Conservation (phyloP, 1,140 invertebrate species). For the Bombus waltoni region DNA sequence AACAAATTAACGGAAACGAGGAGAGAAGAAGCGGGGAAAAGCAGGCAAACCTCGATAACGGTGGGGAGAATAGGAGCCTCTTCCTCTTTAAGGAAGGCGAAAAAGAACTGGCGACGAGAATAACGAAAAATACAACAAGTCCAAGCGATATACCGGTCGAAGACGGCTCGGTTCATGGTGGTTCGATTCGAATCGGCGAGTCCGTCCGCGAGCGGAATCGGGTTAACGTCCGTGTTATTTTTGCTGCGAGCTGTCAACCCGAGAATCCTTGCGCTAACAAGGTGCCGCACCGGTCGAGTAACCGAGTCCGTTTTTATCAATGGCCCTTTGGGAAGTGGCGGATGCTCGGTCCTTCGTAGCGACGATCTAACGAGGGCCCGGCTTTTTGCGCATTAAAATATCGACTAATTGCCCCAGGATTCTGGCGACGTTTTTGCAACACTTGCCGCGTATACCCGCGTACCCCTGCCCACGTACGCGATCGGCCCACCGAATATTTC, state of each 20-base stretch:
- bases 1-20: constrained; percentile 42
- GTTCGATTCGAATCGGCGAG: not conserved
- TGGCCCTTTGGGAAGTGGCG: constrained; percentile 74
- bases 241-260: constrained; percentile 76
- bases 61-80: no score
- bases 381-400: constrained; percentile 83
- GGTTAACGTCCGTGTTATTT: constrained; percentile 82
- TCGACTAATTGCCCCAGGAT: constrained; percentile 83
- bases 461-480: constrained; percentile 65
- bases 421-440: constrained; percentile 72
- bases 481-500: constrained; percentile 73
- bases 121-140: no score
- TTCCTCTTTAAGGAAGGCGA: no score
- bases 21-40: not conserved
- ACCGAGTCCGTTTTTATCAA: constrained; percentile 76
- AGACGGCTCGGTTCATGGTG: not conserved
- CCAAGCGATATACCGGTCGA: not conserved
- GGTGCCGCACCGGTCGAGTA: constrained; percentile 78
- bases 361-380: constrained; percentile 78
- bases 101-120: no score
- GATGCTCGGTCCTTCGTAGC: constrained; percentile 64
- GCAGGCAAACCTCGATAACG: not conserved
- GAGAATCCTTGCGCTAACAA: constrained; percentile 81
- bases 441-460: not conserved
- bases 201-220: constrained; percentile 57